Percentiles rank a stretch among this genome's conserved stretches.
Evolutionary conservation across 2,113 vertebrate genomes (phyloP).

Genomic region (Cygnus buccinator): DNA sequence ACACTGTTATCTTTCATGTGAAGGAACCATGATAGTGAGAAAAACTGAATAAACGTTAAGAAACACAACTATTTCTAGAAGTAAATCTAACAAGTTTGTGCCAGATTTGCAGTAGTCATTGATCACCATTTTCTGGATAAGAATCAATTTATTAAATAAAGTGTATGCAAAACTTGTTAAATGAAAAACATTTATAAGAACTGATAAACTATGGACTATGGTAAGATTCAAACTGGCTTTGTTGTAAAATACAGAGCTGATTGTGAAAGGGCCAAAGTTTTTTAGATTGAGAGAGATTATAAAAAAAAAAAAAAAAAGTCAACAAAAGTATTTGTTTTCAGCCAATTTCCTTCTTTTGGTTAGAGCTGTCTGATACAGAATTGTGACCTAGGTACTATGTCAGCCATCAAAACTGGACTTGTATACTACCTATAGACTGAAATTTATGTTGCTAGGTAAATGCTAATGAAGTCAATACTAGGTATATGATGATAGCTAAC

Average conservation of each 20-base stretch:
- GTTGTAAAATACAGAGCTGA: not conserved
- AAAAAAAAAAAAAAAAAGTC: not conserved
- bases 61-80: not conserved
- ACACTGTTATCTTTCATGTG: not conserved
- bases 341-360: not conserved
- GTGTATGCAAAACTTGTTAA: not conserved
- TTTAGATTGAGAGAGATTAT: not conserved
- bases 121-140: not conserved
- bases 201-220: fast-evolving
- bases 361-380: not conserved
- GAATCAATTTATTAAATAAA: not conserved
- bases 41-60: not conserved
- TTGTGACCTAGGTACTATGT: not conserved
- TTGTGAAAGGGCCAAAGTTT: not conserved
- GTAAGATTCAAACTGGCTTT: not conserved
- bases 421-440: not conserved
- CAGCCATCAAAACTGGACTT: not conserved
- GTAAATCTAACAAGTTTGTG: not conserved
- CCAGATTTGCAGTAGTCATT: not conserved
- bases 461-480: not conserved
- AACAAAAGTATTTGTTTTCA: not conserved
- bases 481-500: not conserved
- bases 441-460: not conserved
- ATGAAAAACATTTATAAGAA: not conserved
- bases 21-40: not conserved